Evolutionary conservation across 2,888 invertebrate genomes (phyloP), one percentile per base, ranked within the genome.

Genomic region (Gastracanthus pulcherrimus): DNA sequence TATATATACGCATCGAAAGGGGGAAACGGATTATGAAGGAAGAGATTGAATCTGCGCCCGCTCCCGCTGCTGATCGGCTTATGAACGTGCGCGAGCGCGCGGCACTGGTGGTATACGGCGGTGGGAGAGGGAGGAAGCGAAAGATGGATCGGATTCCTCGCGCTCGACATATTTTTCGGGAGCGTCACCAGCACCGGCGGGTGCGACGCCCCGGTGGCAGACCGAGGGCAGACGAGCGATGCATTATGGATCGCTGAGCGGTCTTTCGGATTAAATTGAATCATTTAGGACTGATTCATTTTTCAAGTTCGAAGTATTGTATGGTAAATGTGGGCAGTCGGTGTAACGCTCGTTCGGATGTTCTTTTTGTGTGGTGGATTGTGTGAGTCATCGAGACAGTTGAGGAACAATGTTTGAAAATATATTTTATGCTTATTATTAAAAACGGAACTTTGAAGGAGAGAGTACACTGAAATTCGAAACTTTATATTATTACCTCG

Each of bases 21-120:
- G 81, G 83, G 78, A 84, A 84, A 84, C 78, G 85, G 84, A 86
- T 84, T 85, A 84, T 85, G 82, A 84, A 83, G 69, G 29, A 83
- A 86, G 84, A 85, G 84, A 86, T 86, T 82, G 81, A 82, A 86
- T 86, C 86, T 86, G 82, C 81, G 79, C 82, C 80, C 80, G 77
- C 55, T 74, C 60, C 51, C 5, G 29, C 41, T 62, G 67, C 69
- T 84, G 84, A 86, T 86, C 85, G 84, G 85, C 82, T 85, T 85
- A 85, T 60, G 74, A 26, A 26, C 26, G 29, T 45, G 71, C 23
- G 60, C n/a, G n/a, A n/a, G n/a, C n/a, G n/a, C n/a, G n/a, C n/a
- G n/a, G n/a, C n/a, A n/a, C n/a, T n/a, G n/a, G n/a, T n/a, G n/a
- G n/a, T n/a, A n/a, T n/a, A 67, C 26, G 26, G 23, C 41, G n/a